Evolutionary conservation across 1,140 invertebrate species (phyloP).

Genomic region (Ceratina japonica): DNA sequence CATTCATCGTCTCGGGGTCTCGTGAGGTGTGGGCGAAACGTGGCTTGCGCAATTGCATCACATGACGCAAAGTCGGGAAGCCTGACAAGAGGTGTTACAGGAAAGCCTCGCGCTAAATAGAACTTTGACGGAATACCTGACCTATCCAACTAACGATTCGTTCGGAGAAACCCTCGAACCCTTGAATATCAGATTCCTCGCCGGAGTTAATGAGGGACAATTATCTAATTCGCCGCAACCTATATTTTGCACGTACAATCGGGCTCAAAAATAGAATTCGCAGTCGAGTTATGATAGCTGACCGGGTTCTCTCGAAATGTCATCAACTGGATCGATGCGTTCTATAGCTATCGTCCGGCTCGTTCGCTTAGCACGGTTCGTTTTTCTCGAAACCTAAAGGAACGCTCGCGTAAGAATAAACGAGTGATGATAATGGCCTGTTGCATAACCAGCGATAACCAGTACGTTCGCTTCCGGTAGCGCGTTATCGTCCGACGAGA

Average conservation of each 20-base stretch:
- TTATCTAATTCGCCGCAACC: too few relatives aligned
- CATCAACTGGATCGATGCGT: constrained; percentile 16
- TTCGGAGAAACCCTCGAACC: too few relatives aligned
- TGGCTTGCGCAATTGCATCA: constrained; percentile 7
- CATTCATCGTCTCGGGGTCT: neutral
- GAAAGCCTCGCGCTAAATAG: neutral
- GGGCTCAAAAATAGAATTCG: neutral
- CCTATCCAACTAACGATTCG: neutral
- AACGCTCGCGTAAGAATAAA: neutral
- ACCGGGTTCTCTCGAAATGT: neutral
- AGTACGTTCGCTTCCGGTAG: constrained; percentile 3
- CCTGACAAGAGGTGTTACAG: neutral
- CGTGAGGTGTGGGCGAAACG: neutral
- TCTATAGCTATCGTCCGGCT: too few relatives aligned
- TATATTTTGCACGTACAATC: neutral
- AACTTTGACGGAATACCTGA: neutral
- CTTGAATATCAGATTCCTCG: too few relatives aligned
- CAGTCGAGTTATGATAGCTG: neutral
- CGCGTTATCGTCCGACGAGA: neutral
- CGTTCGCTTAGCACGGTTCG: neutral
- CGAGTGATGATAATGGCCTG: constrained; percentile 10
- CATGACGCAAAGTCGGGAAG: neutral
- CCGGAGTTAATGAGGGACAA: too few relatives aligned
- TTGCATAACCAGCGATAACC: constrained; percentile 23
- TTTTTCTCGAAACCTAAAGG: neutral